Base-by-base conservation (phyloP, 2,113 vertebrate genomes). In the Heloderma charlesbogerti region DNA sequence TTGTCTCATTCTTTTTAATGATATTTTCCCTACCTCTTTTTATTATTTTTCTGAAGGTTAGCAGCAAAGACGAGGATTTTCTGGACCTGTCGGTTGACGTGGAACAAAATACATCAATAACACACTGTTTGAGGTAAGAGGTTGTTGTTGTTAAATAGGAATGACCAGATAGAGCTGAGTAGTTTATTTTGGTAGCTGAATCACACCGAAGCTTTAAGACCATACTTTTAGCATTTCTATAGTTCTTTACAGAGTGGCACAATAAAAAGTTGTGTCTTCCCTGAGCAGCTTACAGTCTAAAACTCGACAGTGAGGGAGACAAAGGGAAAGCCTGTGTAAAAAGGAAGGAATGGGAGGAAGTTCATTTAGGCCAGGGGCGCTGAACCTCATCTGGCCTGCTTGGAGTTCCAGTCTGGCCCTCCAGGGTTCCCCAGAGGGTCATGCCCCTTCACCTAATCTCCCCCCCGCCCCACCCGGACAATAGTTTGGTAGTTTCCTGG, bases 101-200 rank as follows among this genome's bases (percentile, higher is more conserved):
- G 96, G 98, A 99, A 97, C 98, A 99, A 97, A 99, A 99, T 96
- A 99, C 98, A 37, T 99, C 98, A 71, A 99, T 99, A 96, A 99
- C 98, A 0, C 98, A 99, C 96, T 99, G 98, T 94, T 97, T 99
- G 94, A 98, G 98, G 98, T 99, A 96, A 95, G 82, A 18, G 16
- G 10, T 20, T 4, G 60, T 63, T 1, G 51, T 16, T 9, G 86
- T 34, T 9, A 5, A 40, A 34, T 3, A 67, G 37, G 29, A 6
- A 12, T 63, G 66, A 22, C 60, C 51, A 78, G 43, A 57, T 60
- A 82, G 31, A 82, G 27, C 37, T 74, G 20, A 2, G 6, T 71
- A 16, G 34, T 15, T 40, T 6, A 4, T 51, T 51, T 22, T 20
- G 12, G 20, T 48, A 37, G 71, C 4, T n/a, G 27, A 22, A 12